Evolutionary conservation across 2,888 invertebrate genomes (phyloP).

Genomic region (Furcula furcula): DNA sequence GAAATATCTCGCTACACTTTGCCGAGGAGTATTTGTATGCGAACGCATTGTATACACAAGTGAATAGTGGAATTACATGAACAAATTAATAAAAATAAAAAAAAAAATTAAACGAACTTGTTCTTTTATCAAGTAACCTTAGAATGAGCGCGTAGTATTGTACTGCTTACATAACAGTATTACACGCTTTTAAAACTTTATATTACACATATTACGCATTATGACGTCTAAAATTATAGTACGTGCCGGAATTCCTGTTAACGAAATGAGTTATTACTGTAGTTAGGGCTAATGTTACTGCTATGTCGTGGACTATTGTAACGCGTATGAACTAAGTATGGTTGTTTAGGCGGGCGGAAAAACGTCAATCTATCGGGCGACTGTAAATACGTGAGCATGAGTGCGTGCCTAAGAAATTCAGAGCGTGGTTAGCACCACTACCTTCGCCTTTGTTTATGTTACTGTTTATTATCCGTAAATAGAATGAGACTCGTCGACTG

Average conservation of each 20-base stretch:
- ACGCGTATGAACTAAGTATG: slow-evolving; percentile 4
- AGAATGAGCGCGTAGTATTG: too few relatives aligned
- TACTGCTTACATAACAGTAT: slow-evolving; percentile 31
- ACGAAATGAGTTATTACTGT: slow-evolving; percentile 28
- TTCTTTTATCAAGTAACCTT: too few relatives aligned
- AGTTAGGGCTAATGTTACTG: slow-evolving; percentile 29
- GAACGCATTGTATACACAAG: too few relatives aligned
- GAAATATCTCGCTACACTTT: slow-evolving; percentile 5
- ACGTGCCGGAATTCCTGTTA: slow-evolving; percentile 34
- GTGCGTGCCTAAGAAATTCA: slow-evolving; percentile 46
- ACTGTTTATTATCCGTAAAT: slow-evolving; percentile 63
- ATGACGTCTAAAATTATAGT: slow-evolving; percentile 32
- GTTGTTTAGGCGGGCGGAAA: slow-evolving; percentile 39
- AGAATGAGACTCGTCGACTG: slow-evolving; percentile 61
- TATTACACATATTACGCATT: too few relatives aligned
- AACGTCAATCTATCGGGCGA: slow-evolving; percentile 24
- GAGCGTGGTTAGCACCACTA: slow-evolving; percentile 45
- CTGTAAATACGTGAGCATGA: slow-evolving; percentile 42
- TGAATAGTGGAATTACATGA: too few relatives aligned
- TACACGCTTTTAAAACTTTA: slow-evolving; percentile 41
- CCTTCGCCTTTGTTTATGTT: slow-evolving; percentile 60
- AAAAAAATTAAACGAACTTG: too few relatives aligned
- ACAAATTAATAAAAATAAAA: too few relatives aligned
- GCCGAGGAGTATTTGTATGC: too few relatives aligned
- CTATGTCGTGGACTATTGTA: slow-evolving; percentile 10